These are phyloP conservation scores for Himalopsyche japonica DNA, from an alignment of 2,888 invertebrate genomes.

Conservation along the genomic window DNA sequence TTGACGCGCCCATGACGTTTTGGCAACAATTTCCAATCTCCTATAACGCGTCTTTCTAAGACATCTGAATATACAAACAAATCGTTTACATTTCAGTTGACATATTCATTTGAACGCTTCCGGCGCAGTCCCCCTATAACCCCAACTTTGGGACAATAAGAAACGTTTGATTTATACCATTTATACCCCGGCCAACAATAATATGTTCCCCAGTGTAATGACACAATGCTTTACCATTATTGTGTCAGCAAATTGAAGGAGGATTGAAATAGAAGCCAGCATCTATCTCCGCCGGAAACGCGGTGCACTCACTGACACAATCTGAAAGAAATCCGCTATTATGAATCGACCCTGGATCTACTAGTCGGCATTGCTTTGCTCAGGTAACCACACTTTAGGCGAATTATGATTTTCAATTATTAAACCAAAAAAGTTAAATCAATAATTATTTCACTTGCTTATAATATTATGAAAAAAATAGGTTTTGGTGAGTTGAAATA, in stretches of 20 bases:
- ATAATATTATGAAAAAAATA: too few relatives aligned
- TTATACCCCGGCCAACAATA: constrained; percentile 17
- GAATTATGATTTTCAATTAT: too few relatives aligned
- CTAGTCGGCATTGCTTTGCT: background rate
- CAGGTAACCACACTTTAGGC: background rate
- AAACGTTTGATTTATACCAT: constrained; percentile 28
- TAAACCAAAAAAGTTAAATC: too few relatives aligned
- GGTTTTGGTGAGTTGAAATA: too few relatives aligned
- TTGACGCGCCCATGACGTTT: background rate
- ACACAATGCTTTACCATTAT: constrained; percentile 27
- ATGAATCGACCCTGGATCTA: background rate
- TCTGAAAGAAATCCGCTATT: constrained; percentile 20
- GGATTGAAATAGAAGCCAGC: constrained; percentile 32
- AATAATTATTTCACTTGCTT: too few relatives aligned
- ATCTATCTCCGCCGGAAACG: constrained; percentile 8
- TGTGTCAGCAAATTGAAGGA: constrained; percentile 35
- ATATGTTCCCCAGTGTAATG: constrained; percentile 25
- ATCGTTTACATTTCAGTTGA: background rate
- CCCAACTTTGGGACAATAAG: constrained; percentile 8
- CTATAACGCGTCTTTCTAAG: background rate
- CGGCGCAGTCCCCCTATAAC: background rate
- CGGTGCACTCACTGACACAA: background rate
- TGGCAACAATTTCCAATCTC: background rate
- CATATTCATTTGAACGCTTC: background rate
- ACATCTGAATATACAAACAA: background rate